Evolutionary conservation across 2,113 vertebrate genomes (phyloP).

Genomic region (Chloropsis cyanopogon): DNA sequence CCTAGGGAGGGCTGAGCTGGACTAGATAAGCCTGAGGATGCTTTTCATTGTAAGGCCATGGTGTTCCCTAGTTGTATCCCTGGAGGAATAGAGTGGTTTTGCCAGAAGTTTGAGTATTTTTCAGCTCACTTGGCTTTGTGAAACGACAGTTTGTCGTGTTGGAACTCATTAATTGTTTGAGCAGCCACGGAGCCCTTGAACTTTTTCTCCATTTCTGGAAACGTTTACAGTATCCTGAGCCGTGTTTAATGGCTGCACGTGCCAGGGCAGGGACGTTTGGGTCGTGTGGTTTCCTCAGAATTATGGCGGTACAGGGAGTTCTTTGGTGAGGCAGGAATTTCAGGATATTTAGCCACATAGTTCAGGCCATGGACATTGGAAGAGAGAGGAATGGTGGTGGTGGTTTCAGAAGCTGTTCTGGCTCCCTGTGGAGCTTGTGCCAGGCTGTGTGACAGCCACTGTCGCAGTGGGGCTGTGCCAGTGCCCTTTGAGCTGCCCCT

Average conservation of each 20-base stretch:
- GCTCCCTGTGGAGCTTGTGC: background rate
- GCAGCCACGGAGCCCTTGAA: background rate
- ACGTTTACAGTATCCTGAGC: background rate
- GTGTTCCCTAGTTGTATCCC: background rate
- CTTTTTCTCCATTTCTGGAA: slow-evolving; percentile 10
- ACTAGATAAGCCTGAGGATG: background rate
- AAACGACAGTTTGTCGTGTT: background rate
- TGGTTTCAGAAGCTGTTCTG: background rate
- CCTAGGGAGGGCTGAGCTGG: background rate
- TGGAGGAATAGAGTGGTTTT: background rate
- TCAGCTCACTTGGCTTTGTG: background rate
- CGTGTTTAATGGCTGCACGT: background rate
- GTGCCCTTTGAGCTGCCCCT: no score
- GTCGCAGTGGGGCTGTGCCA: background rate
- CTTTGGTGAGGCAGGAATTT: background rate
- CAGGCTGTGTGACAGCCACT: background rate
- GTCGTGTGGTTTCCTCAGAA: background rate
- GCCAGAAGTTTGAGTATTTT: background rate
- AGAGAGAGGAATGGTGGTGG: background rate
- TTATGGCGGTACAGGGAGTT: accelerated
- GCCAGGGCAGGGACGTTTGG: background rate
- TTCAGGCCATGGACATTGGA: accelerated
- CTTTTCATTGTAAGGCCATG: background rate
- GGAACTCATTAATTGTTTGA: background rate
- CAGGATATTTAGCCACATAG: accelerated